These are phyloP conservation scores for Galaxias olidus DNA, from an alignment of 2,797 vertebrate species.

Conservation along the genomic window DNA sequence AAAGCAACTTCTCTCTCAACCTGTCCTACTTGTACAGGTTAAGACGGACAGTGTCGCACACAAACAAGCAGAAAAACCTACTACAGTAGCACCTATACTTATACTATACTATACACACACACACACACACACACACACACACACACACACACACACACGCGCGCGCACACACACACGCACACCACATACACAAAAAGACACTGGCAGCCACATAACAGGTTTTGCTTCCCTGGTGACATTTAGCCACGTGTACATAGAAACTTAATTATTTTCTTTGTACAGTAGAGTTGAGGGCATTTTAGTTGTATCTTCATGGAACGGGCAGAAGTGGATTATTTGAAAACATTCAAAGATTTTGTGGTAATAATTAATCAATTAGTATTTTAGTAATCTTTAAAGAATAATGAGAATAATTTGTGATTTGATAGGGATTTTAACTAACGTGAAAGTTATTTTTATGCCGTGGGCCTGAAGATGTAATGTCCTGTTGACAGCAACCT, in stretches of 20 bases:
- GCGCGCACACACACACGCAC: conserved; percentile 1
- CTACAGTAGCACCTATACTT: background rate
- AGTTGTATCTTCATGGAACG: conserved; percentile 1
- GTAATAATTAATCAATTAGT: no score
- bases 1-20: conserved; percentile 1
- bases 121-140: background rate
- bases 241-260: conserved; percentile 6
- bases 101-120: conserved; percentile 1
- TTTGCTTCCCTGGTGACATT: conserved; percentile 38
- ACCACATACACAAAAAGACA: conserved; percentile 2
- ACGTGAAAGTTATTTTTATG: no score
- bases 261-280: conserved; percentile 30
- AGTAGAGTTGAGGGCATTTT: conserved; percentile 9
- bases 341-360: background rate
- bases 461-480: no score
- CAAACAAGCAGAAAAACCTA: no score
- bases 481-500: background rate
- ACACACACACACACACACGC: conserved; percentile 5
- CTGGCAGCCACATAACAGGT: conserved; percentile 34
- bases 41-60: background rate
- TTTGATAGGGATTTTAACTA: no score
- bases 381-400: no score
- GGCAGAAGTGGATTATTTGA: background rate
- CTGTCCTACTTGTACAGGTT: conserved; percentile 9
- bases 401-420: no score